Evolutionary conservation across 2,888 invertebrate genomes (phyloP).

Genomic region (Ophion obscuratus): DNA sequence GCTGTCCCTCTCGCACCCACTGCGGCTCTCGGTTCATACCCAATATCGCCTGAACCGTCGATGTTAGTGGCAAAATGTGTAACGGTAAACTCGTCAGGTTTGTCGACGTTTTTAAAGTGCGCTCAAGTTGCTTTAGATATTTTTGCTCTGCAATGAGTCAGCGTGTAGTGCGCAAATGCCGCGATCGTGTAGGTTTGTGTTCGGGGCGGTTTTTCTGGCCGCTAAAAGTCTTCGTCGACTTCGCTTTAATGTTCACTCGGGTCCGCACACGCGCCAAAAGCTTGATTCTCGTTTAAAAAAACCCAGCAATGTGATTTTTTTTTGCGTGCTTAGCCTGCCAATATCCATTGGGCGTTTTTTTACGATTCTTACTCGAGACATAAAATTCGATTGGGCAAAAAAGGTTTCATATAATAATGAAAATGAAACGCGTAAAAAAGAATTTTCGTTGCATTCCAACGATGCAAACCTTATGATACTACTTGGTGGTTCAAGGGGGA

Average conservation of each 20-base stretch:
- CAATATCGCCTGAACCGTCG: background rate
- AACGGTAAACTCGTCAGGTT: conserved; percentile 33
- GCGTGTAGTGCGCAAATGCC: conserved; percentile 42
- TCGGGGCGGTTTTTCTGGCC: background rate
- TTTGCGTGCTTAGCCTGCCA: background rate
- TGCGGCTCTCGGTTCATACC: background rate
- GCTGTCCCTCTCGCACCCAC: background rate
- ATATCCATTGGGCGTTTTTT: no score
- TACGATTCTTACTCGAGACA: no score
- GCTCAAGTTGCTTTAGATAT: conserved; percentile 21
- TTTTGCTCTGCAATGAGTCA: conserved; percentile 43
- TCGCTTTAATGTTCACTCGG: background rate
- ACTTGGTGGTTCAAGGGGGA: no score
- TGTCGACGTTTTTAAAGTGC: conserved; percentile 41
- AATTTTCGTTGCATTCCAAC: no score
- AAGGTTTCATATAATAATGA: no score
- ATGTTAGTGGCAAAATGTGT: conserved; percentile 4
- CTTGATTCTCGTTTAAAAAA: background rate
- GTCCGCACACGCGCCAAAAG: background rate
- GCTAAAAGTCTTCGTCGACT: background rate
- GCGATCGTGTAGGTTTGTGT: background rate
- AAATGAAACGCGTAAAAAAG: no score
- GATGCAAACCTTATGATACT: no score
- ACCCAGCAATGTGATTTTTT: background rate
- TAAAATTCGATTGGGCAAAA: no score